Evolutionary conservation across 2,797 vertebrate genomes (phyloP), one percentile per base, ranked within the genome.

Genomic region (Halcyon chelicuti): DNA sequence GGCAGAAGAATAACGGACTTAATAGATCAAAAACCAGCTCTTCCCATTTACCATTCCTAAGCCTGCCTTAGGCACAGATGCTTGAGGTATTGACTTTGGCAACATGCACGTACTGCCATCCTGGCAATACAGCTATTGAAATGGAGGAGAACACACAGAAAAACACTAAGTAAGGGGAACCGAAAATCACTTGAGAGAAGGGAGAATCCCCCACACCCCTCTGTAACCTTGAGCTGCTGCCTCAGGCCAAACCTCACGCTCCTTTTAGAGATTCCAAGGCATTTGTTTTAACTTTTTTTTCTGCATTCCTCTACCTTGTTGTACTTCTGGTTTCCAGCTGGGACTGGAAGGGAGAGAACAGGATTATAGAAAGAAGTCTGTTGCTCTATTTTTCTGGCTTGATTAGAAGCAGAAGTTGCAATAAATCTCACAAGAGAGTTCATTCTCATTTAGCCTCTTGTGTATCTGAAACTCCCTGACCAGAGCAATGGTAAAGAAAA

Each of bases 351-450:
- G 68, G 67, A 95, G 65, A 95, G 77, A 87, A 85, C 74, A 86
- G 74, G 75, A 90, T 90, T 92, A 89, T 11, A 93, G 68, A 86
- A 91, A 57, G 61, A 91, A 89, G 92, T n/a, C 77, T 93, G 80
- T 80, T 95, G 88, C 61, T 88, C 37, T 90, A 31, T 92, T 92
- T 95, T 94, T 90, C 83, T 89, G 80, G 49, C 49, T 95, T 94
- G 86, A 95, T 94, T 94, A 95, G 80, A 95, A 96, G 88, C 94
- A 96, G 96, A 90, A 96, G 70, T 92, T 71, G 90, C 63, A 93
- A 94, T 94, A 95, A 96, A 95, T 95, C 88, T 94, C 88, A 76
- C 21, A 60, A 81, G 66, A 92, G 84, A 79, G 55, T 81, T 94
- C 81, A 60, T 90, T 95, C 92, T 92, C 74, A 79, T 88, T 92